Evolutionary conservation across 2,888 invertebrate genomes (phyloP).

Genomic region (Lithophane leautieri): DNA sequence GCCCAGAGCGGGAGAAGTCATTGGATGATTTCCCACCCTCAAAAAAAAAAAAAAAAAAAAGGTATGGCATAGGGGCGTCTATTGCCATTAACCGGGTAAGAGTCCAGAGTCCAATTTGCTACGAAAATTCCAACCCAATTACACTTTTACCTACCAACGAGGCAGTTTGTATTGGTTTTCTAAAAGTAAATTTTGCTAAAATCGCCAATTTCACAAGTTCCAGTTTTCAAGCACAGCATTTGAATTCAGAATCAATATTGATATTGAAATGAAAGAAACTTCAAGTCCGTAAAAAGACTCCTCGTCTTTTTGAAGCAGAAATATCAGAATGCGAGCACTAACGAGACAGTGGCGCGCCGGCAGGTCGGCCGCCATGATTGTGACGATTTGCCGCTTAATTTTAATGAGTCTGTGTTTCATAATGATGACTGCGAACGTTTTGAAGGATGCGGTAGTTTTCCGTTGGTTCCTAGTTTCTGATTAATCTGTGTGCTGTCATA

Average conservation of each 20-base stretch:
- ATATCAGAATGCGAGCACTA: slow-evolving; percentile 37
- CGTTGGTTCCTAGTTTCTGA: neutral
- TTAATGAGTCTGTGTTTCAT: slow-evolving; percentile 40
- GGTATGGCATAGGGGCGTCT: too few relatives aligned
- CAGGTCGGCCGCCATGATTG: slow-evolving; percentile 23
- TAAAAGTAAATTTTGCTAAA: too few relatives aligned
- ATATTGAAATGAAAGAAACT: slow-evolving; percentile 8
- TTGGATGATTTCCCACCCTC: too few relatives aligned
- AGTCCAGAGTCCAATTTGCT: too few relatives aligned
- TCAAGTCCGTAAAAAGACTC: slow-evolving; percentile 8
- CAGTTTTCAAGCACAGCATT: neutral
- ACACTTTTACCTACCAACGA: too few relatives aligned
- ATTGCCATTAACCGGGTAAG: too few relatives aligned
- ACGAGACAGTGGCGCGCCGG: slow-evolving; percentile 22
- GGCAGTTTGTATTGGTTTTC: too few relatives aligned
- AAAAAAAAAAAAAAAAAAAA: too few relatives aligned
- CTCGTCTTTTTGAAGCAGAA: too few relatives aligned
- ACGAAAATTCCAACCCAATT: too few relatives aligned
- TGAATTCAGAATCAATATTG: slow-evolving; percentile 10
- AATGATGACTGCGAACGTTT: slow-evolving; percentile 23
- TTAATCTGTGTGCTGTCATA: neutral
- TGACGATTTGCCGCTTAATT: slow-evolving; percentile 32
- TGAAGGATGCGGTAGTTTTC: slow-evolving; percentile 19
- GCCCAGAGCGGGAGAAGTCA: too few relatives aligned
- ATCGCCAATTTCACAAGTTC: too few relatives aligned